These are phyloP conservation scores for Drosophila sp. DNA, from an alignment of 1,140 invertebrate species.

Conservation along the genomic window DNA sequence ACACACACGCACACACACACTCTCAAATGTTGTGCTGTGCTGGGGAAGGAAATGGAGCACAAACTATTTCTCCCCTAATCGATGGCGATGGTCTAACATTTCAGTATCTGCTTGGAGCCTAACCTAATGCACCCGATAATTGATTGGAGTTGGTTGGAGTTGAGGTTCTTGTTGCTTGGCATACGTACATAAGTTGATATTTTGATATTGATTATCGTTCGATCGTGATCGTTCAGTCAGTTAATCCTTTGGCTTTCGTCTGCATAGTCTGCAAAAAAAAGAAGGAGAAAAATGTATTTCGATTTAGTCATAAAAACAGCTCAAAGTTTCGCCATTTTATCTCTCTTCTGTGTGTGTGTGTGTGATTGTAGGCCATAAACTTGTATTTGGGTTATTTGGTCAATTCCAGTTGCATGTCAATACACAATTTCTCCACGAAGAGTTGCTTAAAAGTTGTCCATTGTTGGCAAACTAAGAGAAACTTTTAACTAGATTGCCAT, in stretches of 20 bases:
- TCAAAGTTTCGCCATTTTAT: slow-evolving; percentile 16
- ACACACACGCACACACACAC: neutral
- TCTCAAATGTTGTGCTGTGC: neutral
- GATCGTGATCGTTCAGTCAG: neutral
- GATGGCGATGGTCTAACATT: neutral
- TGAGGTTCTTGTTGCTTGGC: slow-evolving; percentile 4
- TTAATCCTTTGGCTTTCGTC: neutral
- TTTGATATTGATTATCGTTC: neutral
- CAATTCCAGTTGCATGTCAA: slow-evolving; percentile 36
- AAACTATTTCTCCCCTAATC: slow-evolving; percentile 11
- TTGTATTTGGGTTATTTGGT: slow-evolving; percentile 31
- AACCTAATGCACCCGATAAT: slow-evolving; percentile 2
- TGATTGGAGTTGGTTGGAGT: slow-evolving; percentile 4
- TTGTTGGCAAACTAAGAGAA: slow-evolving; percentile 22
- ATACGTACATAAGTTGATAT: slow-evolving; percentile 9
- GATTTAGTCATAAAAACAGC: slow-evolving; percentile 43
- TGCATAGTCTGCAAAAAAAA: neutral
- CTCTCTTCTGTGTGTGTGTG: slow-evolving; percentile 32
- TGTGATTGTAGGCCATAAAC: slow-evolving; percentile 46
- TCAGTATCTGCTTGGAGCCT: neutral
- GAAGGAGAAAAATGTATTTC: neutral
- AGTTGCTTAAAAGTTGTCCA: slow-evolving; percentile 37
- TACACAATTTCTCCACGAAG: slow-evolving; percentile 30
- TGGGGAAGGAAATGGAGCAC: neutral
- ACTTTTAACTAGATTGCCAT: slow-evolving; percentile 14